Evolutionary conservation across 2,888 invertebrate genomes (phyloP).

Genomic region (Rhaphigaster nebulosa): DNA sequence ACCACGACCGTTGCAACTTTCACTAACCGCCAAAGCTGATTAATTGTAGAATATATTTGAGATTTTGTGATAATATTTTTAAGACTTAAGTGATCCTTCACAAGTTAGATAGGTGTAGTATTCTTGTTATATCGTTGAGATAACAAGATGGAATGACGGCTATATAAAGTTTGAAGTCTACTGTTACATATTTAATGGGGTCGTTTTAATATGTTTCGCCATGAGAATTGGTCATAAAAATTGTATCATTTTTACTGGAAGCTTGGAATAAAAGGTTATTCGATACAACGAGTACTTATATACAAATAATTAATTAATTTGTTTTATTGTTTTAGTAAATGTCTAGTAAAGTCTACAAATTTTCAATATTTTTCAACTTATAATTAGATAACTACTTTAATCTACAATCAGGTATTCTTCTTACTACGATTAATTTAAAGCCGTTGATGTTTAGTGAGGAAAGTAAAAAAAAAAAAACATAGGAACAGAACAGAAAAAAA

Average conservation of each 20-base stretch:
- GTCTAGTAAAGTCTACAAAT: too few species aligned
- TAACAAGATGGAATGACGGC: not conserved
- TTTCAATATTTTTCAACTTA: too few species aligned
- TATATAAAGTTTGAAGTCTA: not conserved
- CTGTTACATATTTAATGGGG: not conserved
- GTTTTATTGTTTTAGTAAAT: too few species aligned
- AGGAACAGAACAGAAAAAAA: too few species aligned
- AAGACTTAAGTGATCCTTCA: not conserved
- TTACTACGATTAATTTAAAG: too few species aligned
- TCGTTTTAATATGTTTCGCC: not conserved
- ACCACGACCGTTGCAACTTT: not conserved
- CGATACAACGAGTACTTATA: too few species aligned
- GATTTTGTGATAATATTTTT: not conserved
- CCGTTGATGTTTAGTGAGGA: too few species aligned
- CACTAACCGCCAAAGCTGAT: not conserved
- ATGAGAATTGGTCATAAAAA: not conserved
- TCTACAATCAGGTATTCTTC: too few species aligned
- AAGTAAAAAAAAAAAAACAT: too few species aligned
- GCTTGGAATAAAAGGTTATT: not conserved
- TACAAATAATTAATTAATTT: too few species aligned
- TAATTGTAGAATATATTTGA: not conserved
- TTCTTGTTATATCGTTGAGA: not conserved
- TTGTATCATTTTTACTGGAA: not conserved
- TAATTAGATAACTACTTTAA: too few species aligned
- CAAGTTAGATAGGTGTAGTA: not conserved